Percentiles rank a stretch among this genome's conserved stretches.
These are phyloP conservation scores for Margaritifera margaritifera DNA, from an alignment of 2,888 invertebrate species.

Conservation along the genomic window DNA sequence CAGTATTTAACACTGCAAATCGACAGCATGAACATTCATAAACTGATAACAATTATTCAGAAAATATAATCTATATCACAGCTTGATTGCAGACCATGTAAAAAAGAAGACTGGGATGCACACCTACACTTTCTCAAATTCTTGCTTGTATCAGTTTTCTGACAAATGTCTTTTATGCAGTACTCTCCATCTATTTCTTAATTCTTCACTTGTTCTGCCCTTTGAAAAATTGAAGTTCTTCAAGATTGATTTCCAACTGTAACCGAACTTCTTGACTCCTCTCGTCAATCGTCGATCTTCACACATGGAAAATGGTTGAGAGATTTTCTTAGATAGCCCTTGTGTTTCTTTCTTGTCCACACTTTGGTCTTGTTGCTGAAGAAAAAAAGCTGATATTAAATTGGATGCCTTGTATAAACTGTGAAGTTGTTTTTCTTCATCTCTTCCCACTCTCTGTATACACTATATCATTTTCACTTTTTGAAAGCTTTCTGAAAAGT, in stretches of 20 bases:
- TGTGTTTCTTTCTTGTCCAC: background rate
- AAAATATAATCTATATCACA: no score
- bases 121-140: background rate
- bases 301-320: constrained; percentile 63
- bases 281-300: constrained; percentile 60
- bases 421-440: no score
- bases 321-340: constrained; percentile 1
- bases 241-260: constrained; percentile 64
- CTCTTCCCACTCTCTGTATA: no score
- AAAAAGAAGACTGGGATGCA: no score
- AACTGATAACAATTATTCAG: no score
- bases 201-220: constrained; percentile 55
- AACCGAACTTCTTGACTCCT: constrained; percentile 58
- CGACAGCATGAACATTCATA: no score
- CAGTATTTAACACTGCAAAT: no score
- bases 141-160: background rate
- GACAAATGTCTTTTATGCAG: constrained; percentile 39
- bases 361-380: background rate
- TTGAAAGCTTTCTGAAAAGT: no score
- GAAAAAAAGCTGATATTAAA: no score
- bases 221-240: constrained; percentile 41
- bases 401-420: no score
- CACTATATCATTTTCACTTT: no score
- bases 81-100: no score
- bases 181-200: constrained; percentile 58